These are phyloP conservation scores for Teleogryllus occipitalis DNA, from an alignment of 1,140 invertebrate species.

Conservation along the genomic window DNA sequence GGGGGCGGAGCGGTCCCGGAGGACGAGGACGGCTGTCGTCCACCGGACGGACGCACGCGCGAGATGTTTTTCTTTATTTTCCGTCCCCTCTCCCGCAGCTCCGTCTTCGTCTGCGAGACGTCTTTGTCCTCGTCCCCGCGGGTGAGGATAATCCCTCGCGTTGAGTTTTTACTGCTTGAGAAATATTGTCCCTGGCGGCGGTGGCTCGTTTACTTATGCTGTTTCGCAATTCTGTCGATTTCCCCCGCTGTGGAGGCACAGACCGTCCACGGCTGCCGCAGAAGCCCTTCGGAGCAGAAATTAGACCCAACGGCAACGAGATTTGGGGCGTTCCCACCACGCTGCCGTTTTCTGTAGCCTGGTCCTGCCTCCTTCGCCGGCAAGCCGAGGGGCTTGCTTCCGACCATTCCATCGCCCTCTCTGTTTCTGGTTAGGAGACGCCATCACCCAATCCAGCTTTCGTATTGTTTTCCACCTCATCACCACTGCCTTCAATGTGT, in stretches of 20 bases:
- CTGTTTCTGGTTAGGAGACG: too few species aligned
- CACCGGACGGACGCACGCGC: neutral
- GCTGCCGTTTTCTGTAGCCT: too few species aligned
- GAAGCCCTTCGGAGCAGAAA: neutral
- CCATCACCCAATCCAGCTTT: too few species aligned
- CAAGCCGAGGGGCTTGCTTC: too few species aligned
- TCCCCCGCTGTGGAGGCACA: neutral
- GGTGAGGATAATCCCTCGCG: neutral
- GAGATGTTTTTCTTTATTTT: neutral
- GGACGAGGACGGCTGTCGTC: too few species aligned
- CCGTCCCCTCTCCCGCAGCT: neutral
- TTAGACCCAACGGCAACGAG: neutral
- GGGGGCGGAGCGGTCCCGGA: too few species aligned
- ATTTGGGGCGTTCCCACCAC: neutral
- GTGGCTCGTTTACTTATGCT: neutral
- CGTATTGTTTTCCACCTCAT: too few species aligned
- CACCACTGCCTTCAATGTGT: too few species aligned
- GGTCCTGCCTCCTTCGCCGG: too few species aligned
- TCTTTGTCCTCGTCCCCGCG: neutral
- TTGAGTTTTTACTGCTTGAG: neutral
- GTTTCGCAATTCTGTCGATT: neutral
- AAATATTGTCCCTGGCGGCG: neutral
- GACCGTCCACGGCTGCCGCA: neutral
- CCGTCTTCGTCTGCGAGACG: neutral
- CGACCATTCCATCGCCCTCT: too few species aligned